Percentiles rank a stretch among this genome's conserved stretches.
These are phyloP conservation scores for Nephrotoma flavescens DNA, from an alignment of 2,888 invertebrate species.

Conservation along the genomic window DNA sequence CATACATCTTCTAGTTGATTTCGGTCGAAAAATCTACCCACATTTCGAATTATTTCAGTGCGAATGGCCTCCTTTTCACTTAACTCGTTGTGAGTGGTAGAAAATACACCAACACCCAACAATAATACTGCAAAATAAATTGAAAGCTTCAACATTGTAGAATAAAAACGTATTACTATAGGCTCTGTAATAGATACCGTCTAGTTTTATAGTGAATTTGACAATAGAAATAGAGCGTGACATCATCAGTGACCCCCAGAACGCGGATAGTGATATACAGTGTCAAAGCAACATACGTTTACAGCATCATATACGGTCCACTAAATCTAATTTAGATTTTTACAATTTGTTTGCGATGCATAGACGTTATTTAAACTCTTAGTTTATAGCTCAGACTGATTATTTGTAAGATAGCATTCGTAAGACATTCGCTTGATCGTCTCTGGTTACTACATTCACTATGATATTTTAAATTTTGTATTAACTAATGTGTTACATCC, in stretches of 20 bases:
- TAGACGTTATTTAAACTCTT: no score
- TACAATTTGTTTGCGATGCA: no score
- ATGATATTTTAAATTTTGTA: no score
- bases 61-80: neutral
- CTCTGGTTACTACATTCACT: no score
- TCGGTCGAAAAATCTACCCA: neutral
- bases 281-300: no score
- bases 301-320: no score
- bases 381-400: no score
- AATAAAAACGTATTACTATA: neutral
- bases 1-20: neutral
- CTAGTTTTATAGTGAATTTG: neutral
- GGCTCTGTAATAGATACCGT: neutral
- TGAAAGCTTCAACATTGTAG: neutral
- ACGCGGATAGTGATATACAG: neutral
- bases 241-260: neutral
- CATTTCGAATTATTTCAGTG: neutral
- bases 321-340: no score
- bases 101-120: neutral
- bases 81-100: neutral
- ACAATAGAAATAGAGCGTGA: neutral
- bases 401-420: no score
- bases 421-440: no score
- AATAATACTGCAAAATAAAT: neutral
- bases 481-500: no score